Evolutionary conservation across 2,113 vertebrate species (phyloP), one percentile per base, ranked within the genome.

Genomic region (Ochotona princeps): DNA sequence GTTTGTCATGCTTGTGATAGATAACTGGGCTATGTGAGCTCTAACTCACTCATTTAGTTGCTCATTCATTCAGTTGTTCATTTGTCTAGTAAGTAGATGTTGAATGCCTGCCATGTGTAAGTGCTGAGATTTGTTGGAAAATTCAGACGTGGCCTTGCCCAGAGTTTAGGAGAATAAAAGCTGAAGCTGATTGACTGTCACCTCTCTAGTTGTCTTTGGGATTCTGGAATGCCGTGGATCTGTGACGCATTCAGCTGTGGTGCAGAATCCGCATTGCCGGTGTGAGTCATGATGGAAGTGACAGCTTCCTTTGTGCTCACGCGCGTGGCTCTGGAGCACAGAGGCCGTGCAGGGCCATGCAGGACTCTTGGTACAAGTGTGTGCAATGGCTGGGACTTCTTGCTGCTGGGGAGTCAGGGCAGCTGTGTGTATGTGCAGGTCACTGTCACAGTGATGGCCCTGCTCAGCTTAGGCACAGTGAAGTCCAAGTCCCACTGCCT

Each of bases 51-150:
- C 5, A 38, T 49, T 70, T 4, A 28, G 35, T 49, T 12, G 44
- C 26, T 89, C n/a, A 73, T 25, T 92, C 25, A 69, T 76, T 93
- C 73, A 30, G 72, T 81, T 67, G 14, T 89, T 86, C 26, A 35
- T n/a, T 89, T 80, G 60, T 89, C 86, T 51, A 91, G 49, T 32
- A 93, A 83, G 73, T 6, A 72, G 23, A 47, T 81, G 30, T 25
- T n/a, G 57, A 67, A 2, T 25, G 61, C n/a, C 7, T 91, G 8
- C 18, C 75, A 25, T 76, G 10, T 86, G 7, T 70, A 75, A 51
- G 35, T 81, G 8, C n/a, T 32, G 44, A 90, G 79, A 87, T 10
- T 54, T 8, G 12, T 23, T 80, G 66, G 84, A 84, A 90, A 61
- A 76, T 60, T 63, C 21, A 86, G 61, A 47, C 57, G n/a, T 30